phyloP scores from a whole-genome alignment of 1,140 invertebrate species.

The Procambarus virginalis region DNA sequence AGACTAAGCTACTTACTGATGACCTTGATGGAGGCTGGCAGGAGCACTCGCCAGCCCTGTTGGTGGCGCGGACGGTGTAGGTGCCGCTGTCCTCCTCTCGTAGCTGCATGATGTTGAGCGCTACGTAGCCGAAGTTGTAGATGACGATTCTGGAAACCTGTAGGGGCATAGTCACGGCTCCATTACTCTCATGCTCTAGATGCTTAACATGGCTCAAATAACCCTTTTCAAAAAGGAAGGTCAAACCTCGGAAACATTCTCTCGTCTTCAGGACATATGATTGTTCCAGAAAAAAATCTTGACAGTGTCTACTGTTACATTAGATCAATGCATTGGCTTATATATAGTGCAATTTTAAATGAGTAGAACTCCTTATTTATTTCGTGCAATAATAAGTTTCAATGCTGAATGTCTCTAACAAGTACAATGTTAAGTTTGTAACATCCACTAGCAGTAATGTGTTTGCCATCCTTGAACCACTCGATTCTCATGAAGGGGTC shows the following conservation, averaged over 20 bases:
- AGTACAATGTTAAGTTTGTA: neutral
- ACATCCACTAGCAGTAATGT: slow-evolving; percentile 88
- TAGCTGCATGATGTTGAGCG: slow-evolving; percentile 97
- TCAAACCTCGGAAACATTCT: no score
- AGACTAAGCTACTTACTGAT: slow-evolving; percentile 51
- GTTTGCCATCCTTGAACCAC: slow-evolving; percentile 97
- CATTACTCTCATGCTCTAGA: neutral
- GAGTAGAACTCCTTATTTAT: no score
- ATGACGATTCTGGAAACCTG: slow-evolving; percentile 75
- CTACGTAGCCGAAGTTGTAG: slow-evolving; percentile 87
- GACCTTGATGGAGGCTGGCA: slow-evolving; percentile 86
- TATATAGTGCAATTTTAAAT: no score
- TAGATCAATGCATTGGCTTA: no score
- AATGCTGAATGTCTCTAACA: neutral
- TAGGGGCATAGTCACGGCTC: neutral
- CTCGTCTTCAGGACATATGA: no score
- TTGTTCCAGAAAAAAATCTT: no score
- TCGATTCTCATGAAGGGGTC: slow-evolving; percentile 98
- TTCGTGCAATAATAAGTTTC: no score
- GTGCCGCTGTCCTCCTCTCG: slow-evolving; percentile 94
- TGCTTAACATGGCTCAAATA: neutral
- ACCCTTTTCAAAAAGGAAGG: no score
- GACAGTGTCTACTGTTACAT: no score
- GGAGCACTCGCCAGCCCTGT: slow-evolving; percentile 88
- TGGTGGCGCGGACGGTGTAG: slow-evolving; percentile 92